phyloP scores from a whole-genome alignment of 2,888 invertebrate genomes.

The Brenthis ino region DNA sequence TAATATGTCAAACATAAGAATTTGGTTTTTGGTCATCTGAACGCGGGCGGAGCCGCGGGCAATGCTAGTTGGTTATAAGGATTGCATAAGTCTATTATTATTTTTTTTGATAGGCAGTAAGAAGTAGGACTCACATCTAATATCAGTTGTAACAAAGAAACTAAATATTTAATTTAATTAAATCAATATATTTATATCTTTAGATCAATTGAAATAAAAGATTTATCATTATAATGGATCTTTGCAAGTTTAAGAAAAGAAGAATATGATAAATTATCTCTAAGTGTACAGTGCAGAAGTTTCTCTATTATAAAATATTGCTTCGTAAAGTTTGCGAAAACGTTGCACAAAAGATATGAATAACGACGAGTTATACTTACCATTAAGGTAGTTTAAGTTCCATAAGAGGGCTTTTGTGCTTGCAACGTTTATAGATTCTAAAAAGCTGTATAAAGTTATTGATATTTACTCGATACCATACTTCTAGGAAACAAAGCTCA shows the following conservation, averaged over 20 bases:
- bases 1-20: too few relatives aligned
- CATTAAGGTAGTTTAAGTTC: conserved; percentile 22
- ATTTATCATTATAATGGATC: conserved; percentile 6
- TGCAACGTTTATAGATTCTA: conserved; percentile 19
- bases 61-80: too few relatives aligned
- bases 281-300: conserved; percentile 15
- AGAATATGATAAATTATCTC: conserved; percentile 17
- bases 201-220: conserved; percentile 3
- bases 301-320: conserved; percentile 24
- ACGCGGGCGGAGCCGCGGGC: too few relatives aligned
- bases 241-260: conserved; percentile 11
- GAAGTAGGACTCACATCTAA: too few relatives aligned
- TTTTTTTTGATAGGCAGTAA: too few relatives aligned
- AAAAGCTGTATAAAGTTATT: conserved; percentile 15
- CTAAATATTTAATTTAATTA: background rate
- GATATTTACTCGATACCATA: conserved; percentile 7
- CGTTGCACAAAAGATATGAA: conserved; percentile 21
- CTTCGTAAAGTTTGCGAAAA: conserved; percentile 18
- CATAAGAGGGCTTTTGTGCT: conserved; percentile 16
- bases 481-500: conserved; percentile 14
- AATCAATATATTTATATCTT: background rate
- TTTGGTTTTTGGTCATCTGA: too few relatives aligned
- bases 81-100: too few relatives aligned
- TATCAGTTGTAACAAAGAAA: too few relatives aligned
- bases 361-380: conserved; percentile 25